phyloP scores from a whole-genome alignment of 1,140 invertebrate species.

The Hestina assimilis region DNA sequence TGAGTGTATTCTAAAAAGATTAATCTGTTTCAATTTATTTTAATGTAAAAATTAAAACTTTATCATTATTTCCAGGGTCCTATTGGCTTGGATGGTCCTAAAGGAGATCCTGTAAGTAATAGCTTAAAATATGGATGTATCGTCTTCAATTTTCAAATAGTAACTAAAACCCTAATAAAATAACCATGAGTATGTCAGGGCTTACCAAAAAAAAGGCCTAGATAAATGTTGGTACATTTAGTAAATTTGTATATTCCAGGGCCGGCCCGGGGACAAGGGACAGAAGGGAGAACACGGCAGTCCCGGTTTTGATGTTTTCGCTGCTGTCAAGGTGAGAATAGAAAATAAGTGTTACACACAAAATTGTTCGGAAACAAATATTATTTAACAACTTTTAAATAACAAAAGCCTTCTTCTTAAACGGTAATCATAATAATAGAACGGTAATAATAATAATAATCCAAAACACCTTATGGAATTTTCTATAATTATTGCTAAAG shows the following conservation, averaged over 20 bases:
- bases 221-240: too few species aligned
- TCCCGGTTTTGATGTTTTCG: conserved; percentile 93
- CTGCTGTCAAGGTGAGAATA: conserved; percentile 91
- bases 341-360: too few species aligned
- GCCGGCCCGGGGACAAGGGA: conserved; percentile 91
- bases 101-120: conserved; percentile 93
- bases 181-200: too few species aligned
- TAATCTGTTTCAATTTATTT: neutral
- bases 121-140: neutral
- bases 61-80: conserved; percentile 86
- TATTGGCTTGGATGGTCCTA: conserved; percentile 95
- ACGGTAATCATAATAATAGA: too few species aligned
- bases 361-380: too few species aligned
- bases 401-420: too few species aligned
- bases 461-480: too few species aligned
- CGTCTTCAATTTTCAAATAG: neutral
- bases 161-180: neutral
- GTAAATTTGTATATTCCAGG: conserved; percentile 78
- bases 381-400: too few species aligned
- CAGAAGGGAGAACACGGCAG: conserved; percentile 91
- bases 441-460: too few species aligned
- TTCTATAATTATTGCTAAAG: too few species aligned
- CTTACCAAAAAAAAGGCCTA: too few species aligned
- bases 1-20: neutral
- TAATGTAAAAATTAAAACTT: conserved; percentile 37